These are phyloP conservation scores for Drosophila aldrichi DNA, from an alignment of 2,888 invertebrate species.

Conservation along the genomic window DNA sequence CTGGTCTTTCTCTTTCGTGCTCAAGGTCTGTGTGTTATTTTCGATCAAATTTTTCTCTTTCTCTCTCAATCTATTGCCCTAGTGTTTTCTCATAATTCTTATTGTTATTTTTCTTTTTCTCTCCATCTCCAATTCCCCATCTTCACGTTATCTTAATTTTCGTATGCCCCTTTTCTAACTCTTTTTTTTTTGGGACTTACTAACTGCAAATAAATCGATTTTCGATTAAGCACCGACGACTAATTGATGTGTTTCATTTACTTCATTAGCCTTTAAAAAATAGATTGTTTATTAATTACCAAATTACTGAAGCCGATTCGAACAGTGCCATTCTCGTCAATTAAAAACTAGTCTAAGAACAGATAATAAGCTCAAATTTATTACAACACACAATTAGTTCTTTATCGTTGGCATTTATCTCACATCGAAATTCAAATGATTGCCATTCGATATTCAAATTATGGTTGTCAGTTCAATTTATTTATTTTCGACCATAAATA, in stretches of 20 bases:
- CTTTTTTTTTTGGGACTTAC: too few species aligned
- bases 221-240: background rate
- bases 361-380: background rate
- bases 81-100: too few species aligned
- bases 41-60: too few species aligned
- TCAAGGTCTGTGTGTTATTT: too few species aligned
- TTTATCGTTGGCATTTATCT: background rate
- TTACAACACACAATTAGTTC: constrained; percentile 9
- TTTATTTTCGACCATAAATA: constrained; percentile 9
- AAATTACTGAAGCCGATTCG: background rate
- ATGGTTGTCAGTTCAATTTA: constrained; percentile 15
- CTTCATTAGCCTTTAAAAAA: constrained; percentile 3
- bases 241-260: background rate
- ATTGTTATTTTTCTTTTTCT: too few species aligned
- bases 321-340: background rate
- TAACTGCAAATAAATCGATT: background rate
- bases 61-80: too few species aligned
- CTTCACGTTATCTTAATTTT: too few species aligned
- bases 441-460: constrained; percentile 9
- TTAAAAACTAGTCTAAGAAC: constrained; percentile 6
- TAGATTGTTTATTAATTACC: constrained; percentile 7
- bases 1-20: too few species aligned
- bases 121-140: too few species aligned
- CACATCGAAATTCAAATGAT: constrained; percentile 5
- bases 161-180: background rate